A percentile compares a stretch with the other conserved stretches of the same genome.
These are phyloP conservation scores for Cybosia mesomella DNA, from an alignment of 2,888 invertebrate species.

Conservation along the genomic window DNA sequence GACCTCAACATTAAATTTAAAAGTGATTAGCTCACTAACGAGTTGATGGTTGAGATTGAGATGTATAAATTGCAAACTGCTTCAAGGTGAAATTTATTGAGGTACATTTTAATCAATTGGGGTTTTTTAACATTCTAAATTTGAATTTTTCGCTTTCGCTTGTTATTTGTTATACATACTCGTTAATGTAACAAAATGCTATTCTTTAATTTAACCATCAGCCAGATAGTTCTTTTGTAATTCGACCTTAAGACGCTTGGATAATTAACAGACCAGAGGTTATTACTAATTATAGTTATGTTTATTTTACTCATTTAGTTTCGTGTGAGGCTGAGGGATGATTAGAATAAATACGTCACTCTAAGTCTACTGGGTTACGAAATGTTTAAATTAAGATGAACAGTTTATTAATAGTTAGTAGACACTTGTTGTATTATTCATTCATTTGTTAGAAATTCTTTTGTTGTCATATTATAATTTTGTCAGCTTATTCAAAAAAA, in stretches of 20 bases:
- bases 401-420: not conserved
- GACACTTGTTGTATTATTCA: not conserved
- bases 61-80: conserved; percentile 10
- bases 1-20: conserved; percentile 1
- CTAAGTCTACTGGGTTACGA: conserved; percentile 10
- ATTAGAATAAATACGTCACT: conserved; percentile 20
- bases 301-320: conserved; percentile 50
- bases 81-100: conserved; percentile 19
- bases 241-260: conserved; percentile 58
- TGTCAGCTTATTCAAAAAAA: not conserved
- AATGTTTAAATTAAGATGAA: not conserved
- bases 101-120: conserved; percentile 18
- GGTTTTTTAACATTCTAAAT: conserved; percentile 2
- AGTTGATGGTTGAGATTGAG: conserved; percentile 12
- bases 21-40: conserved; percentile 6
- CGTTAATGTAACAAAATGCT: conserved; percentile 53
- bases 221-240: conserved; percentile 68
- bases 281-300: conserved; percentile 48
- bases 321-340: conserved; percentile 15
- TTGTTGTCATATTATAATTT: not conserved
- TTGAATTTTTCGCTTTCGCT: conserved; percentile 12
- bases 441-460: not conserved
- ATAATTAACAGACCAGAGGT: conserved; percentile 55
- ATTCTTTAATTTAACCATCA: conserved; percentile 66
- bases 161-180: not conserved